Evolutionary conservation across 1,140 invertebrate species (phyloP).

Genomic region (Cardiocondyla obscurior): DNA sequence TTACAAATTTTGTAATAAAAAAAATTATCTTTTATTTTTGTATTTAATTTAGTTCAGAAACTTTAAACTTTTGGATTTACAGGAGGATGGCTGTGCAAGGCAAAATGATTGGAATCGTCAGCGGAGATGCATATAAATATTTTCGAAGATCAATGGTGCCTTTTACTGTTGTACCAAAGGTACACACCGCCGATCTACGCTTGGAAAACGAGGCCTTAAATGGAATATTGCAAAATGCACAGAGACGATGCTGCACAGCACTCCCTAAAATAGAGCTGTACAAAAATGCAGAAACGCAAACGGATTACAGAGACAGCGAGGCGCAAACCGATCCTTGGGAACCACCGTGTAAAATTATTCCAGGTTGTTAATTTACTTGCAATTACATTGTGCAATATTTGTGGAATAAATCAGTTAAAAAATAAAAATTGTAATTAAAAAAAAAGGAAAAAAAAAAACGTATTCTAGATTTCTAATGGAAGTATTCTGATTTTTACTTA

Average conservation of each 20-base stretch:
- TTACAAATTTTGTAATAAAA: neutral
- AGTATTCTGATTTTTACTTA: conserved; percentile 61
- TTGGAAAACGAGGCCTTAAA: conserved; percentile 50
- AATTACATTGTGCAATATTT: neutral
- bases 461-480: neutral
- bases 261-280: conserved; percentile 23
- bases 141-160: conserved; percentile 68
- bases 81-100: conserved; percentile 48
- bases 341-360: conserved; percentile 82
- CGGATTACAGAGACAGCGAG: conserved; percentile 90
- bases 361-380: conserved; percentile 66
- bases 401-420: conserved; percentile 30
- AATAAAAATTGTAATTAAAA: neutral
- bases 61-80: conserved; percentile 1
- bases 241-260: conserved; percentile 36
- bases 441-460: neutral
- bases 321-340: conserved; percentile 92
- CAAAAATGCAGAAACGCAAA: conserved; percentile 86
- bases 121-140: conserved; percentile 63
- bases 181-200: conserved; percentile 68
- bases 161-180: conserved; percentile 72
- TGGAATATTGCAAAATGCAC: conserved; percentile 36
- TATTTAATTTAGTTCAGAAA: neutral
- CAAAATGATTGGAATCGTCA: neutral
- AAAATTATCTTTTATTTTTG: neutral